Base-by-base conservation (phyloP, 1,140 invertebrate species). In the Ylistrum balloti region DNA sequence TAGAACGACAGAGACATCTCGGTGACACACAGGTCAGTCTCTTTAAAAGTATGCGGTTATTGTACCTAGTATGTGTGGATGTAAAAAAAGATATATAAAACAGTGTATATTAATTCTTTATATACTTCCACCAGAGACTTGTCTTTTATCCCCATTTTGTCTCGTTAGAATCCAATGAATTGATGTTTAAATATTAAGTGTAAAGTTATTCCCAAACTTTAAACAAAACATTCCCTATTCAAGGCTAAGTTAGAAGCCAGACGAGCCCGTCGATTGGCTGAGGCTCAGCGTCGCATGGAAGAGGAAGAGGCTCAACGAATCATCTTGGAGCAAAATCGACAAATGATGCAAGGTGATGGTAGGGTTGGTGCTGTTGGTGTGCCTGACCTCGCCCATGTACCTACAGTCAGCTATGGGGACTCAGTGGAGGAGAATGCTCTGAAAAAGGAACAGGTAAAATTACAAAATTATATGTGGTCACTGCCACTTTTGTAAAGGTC, bases 391-490 rank as follows among this genome's bases (percentile, higher is more conserved):
- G 86, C 95, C 13, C 94, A 93, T 88, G 91, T 93, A 48, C 95
- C 95, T 48, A 89, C 92, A 56, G 94, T 96, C 33, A 91, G 93
- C 56, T 91, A 94, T 38, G 89, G 90, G 7, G 94, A 95, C 86
- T 92, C 92, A 74, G 56, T 90, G 22, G 94, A 95, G 87, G 95
- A 95, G 88, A 90, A 93, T 86, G 95, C 95, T 33, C 90, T 96
- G 15, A 94, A 92, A 86, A 95, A 94, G 88, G 93, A 95, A 91
- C 95, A 96, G 93, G 95, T 96, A 88, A 56, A 87, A 13, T 38
- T 38, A 38, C n/a, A n/a, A n/a, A n/a, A n/a, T n/a, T n/a, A n/a
- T n/a, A n/a, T n/a, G n/a, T n/a, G n/a, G n/a, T n/a, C n/a, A n/a
- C n/a, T n/a, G n/a, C n/a, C n/a, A n/a, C n/a, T n/a, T n/a, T n/a